These are phyloP conservation scores for Lathronympha strigana DNA, from an alignment of 2,888 invertebrate genomes.

Conservation along the genomic window DNA sequence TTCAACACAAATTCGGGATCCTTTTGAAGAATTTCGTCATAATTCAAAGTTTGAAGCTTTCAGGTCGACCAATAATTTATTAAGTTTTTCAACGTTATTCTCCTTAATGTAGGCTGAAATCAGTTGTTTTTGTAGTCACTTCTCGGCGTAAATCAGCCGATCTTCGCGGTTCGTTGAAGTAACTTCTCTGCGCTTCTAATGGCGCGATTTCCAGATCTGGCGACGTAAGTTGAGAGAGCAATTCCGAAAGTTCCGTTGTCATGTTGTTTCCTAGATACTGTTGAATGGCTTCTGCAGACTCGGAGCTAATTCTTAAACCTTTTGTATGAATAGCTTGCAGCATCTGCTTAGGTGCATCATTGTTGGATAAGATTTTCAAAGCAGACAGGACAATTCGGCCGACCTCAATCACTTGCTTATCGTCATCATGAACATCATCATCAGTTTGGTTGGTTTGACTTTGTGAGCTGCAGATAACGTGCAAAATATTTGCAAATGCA, in stretches of 20 bases:
- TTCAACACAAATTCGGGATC: conserved; percentile 85
- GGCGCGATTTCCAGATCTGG: conserved; percentile 82
- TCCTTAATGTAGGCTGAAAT: conserved; percentile 85
- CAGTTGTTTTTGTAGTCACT: conserved; percentile 85
- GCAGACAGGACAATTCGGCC: conserved; percentile 84
- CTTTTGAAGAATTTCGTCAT: conserved; percentile 69
- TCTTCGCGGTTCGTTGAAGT: conserved; percentile 43
- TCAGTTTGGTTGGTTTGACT: conserved; percentile 52
- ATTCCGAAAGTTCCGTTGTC: conserved; percentile 85
- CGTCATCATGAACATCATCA: conserved; percentile 62
- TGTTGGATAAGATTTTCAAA: conserved; percentile 70
- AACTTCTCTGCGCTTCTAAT: conserved; percentile 59
- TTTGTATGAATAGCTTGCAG: conserved; percentile 83
- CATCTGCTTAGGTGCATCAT: conserved; percentile 77
- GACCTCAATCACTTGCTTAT: conserved; percentile 61
- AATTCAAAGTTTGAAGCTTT: conserved; percentile 87
- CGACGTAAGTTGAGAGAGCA: conserved; percentile 86
- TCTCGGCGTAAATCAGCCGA: conserved; percentile 79
- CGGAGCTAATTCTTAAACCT: conserved; percentile 87
- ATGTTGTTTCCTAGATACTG: conserved; percentile 86
- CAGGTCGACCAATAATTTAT: conserved; percentile 83
- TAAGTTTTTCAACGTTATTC: conserved; percentile 85
- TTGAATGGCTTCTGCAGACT: conserved; percentile 85
- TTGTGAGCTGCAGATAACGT: conserved; percentile 61
- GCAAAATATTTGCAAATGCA: conserved; percentile 86